These are phyloP conservation scores for Hyphantria cunea DNA, from an alignment of 1,140 invertebrate genomes.

Conservation along the genomic window DNA sequence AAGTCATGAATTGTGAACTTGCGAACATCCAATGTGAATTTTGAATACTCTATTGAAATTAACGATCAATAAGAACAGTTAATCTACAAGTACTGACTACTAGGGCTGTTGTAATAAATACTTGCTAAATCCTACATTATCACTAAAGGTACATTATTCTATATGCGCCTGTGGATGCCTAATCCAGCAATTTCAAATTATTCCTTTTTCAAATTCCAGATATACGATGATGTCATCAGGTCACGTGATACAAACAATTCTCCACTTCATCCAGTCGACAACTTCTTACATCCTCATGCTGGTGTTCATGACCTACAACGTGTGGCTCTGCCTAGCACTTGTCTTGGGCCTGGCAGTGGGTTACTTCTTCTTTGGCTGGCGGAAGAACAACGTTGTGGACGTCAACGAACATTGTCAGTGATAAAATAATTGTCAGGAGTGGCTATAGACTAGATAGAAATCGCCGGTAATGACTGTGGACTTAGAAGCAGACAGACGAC, in stretches of 20 bases:
- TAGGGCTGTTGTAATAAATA: no score
- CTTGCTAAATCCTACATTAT: no score
- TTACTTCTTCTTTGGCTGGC: conserved; percentile 97
- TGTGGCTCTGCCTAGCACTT: conserved; percentile 95
- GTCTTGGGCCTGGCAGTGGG: conserved; percentile 94
- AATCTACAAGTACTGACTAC: no score
- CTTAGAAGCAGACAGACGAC: neutral
- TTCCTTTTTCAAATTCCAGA: no score
- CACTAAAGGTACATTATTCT: no score
- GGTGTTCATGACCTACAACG: conserved; percentile 99
- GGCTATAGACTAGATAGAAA: neutral
- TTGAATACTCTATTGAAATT: no score
- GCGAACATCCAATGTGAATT: no score
- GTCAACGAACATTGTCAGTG: conserved; percentile 96
- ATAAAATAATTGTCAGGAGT: conserved; percentile 23
- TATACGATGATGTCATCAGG: conserved; percentile 90
- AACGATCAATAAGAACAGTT: no score
- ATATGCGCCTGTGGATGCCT: no score
- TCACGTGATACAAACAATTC: conserved; percentile 92
- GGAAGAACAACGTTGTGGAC: conserved; percentile 93
- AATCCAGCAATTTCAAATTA: no score
- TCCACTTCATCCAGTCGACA: conserved; percentile 95
- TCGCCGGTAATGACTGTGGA: no score
- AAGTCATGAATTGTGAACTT: no score
- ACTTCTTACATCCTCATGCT: conserved; percentile 97